These are phyloP conservation scores for Polymixis lichenea DNA, from an alignment of 2,888 invertebrate genomes.

Conservation along the genomic window DNA sequence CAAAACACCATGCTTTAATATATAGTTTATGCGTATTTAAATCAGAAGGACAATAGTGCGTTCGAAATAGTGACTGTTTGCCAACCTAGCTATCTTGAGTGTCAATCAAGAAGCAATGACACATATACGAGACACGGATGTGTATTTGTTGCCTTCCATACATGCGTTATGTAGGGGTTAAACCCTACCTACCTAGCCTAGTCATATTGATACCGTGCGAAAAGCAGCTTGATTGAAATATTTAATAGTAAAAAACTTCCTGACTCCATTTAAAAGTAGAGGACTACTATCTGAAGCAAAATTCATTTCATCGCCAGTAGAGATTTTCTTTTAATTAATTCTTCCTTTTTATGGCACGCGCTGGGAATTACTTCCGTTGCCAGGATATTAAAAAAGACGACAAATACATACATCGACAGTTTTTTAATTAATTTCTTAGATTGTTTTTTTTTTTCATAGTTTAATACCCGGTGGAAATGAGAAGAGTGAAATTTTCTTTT, in stretches of 20 bases:
- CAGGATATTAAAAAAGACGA: conserved; percentile 47
- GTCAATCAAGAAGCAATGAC: too few species aligned
- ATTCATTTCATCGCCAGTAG: neutral
- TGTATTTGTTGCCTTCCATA: too few species aligned
- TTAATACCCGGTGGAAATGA: conserved; percentile 11
- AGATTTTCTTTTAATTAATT: conserved; percentile 27
- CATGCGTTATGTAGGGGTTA: too few species aligned
- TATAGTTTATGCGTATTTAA: too few species aligned
- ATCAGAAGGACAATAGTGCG: too few species aligned
- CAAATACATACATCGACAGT: conserved; percentile 13
- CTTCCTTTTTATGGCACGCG: conserved; percentile 33
- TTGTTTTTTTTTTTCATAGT: conserved; percentile 17
- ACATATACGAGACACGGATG: too few species aligned
- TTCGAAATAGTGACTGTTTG: too few species aligned
- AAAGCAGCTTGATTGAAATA: conserved; percentile 12
- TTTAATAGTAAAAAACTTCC: neutral
- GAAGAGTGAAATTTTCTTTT: neutral
- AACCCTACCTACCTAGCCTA: neutral
- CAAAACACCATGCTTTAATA: too few species aligned
- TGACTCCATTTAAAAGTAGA: neutral
- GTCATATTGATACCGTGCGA: neutral
- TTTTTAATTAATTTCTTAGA: conserved; percentile 27
- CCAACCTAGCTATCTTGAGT: too few species aligned
- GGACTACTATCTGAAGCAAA: neutral
- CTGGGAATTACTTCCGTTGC: conserved; percentile 39